Percentiles rank a stretch among this genome's conserved stretches.
phyloP scores from a whole-genome alignment of 2,888 invertebrate species.

The Cerastis rubricosa region DNA sequence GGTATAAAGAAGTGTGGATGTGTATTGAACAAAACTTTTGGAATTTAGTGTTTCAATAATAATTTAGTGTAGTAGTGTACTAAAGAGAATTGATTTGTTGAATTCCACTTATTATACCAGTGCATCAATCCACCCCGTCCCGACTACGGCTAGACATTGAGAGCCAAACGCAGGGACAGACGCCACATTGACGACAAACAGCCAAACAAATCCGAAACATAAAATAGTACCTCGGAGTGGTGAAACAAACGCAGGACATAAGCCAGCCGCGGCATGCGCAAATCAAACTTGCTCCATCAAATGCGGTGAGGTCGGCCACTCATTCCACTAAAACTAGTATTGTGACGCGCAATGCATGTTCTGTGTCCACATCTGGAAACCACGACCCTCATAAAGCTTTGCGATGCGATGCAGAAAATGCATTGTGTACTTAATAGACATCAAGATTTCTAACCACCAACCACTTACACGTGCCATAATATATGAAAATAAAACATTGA shows the following conservation, averaged over 20 bases:
- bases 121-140: slow-evolving; percentile 86
- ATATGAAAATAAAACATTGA: slow-evolving; percentile 67
- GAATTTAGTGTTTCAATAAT: slow-evolving; percentile 44
- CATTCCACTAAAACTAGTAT: slow-evolving; percentile 89
- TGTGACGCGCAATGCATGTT: slow-evolving; percentile 87
- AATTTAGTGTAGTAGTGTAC: slow-evolving; percentile 56
- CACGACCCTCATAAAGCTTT: slow-evolving; percentile 68
- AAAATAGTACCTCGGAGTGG: slow-evolving; percentile 87
- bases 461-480: slow-evolving; percentile 72
- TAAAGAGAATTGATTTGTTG: slow-evolving; percentile 29
- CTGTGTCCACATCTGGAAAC: slow-evolving; percentile 81
- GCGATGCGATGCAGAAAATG: slow-evolving; percentile 82
- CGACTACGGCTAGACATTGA: slow-evolving; percentile 82
- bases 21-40: slow-evolving; percentile 38
- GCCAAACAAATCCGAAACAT: slow-evolving; percentile 85
- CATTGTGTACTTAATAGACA: slow-evolving; percentile 80
- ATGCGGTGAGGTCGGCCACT: slow-evolving; percentile 90
- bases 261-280: slow-evolving; percentile 90
- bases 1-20: slow-evolving; percentile 63
- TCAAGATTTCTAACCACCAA: slow-evolving; percentile 76
- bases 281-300: slow-evolving; percentile 89
- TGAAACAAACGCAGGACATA: slow-evolving; percentile 88
- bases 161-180: slow-evolving; percentile 77
- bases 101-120: slow-evolving; percentile 63
- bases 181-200: slow-evolving; percentile 89